phyloP scores from a whole-genome alignment of 2,797 vertebrate species.

The Spondyliosoma cantharus region DNA sequence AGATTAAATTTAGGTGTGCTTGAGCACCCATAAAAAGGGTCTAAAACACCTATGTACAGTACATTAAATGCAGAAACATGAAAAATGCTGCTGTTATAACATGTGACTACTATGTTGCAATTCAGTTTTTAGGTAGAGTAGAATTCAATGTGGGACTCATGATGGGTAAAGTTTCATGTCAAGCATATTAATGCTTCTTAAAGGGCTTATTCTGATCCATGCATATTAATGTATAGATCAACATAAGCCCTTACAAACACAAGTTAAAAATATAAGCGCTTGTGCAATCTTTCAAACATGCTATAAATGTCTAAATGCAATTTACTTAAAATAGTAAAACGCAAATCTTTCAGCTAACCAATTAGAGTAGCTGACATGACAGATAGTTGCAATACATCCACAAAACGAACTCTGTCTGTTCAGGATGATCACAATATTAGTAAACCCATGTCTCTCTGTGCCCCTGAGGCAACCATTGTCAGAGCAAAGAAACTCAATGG shows the following conservation, averaged over 20 bases:
- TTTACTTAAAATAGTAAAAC: conserved; percentile 4
- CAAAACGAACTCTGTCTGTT: conserved; percentile 7
- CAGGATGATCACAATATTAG: background rate
- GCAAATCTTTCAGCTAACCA: conserved; percentile 20
- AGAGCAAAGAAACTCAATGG: conserved; percentile 45
- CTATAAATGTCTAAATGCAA: background rate
- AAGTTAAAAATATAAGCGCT: background rate
- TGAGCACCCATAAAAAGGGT: no score
- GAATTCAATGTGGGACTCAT: no score
- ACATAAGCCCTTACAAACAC: background rate
- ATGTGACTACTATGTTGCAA: no score
- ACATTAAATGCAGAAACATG: no score
- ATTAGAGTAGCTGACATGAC: conserved; percentile 85
- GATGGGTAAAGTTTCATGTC: no score
- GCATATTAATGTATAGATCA: background rate
- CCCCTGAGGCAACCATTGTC: conserved; percentile 53
- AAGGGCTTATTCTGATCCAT: no score
- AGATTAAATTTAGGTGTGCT: no score
- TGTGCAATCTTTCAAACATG: background rate
- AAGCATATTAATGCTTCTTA: no score
- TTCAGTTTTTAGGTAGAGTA: no score
- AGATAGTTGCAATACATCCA: conserved; percentile 85
- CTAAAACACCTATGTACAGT: no score
- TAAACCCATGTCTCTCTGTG: background rate
- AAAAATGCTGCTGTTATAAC: no score